Percentiles rank a stretch among this genome's conserved stretches.
Conservation (phyloP, 2,888 invertebrate genomes). For the Phytoseiulus persimilis region DNA sequence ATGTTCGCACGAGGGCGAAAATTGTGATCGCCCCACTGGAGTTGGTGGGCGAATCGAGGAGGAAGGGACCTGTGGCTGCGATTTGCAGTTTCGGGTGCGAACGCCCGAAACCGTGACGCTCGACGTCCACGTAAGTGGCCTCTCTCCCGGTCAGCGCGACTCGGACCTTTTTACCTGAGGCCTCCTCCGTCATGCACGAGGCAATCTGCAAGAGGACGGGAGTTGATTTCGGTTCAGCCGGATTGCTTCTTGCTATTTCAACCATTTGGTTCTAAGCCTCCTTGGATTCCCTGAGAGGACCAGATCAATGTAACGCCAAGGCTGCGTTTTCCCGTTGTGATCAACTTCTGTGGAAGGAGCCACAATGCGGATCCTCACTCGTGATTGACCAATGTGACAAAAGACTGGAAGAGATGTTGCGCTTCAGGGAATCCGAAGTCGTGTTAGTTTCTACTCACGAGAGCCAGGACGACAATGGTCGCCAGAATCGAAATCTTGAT, state of each 20-base stretch:
- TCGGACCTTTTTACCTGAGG: constrained; percentile 42
- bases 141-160: constrained; percentile 14
- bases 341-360: too few relatives aligned
- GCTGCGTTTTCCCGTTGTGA: too few relatives aligned
- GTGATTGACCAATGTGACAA: neutral
- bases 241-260: too few relatives aligned
- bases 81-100: constrained; percentile 43
- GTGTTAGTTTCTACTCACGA: neutral
- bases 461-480: neutral
- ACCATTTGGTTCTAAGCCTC: too few relatives aligned
- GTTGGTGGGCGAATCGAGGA: constrained; percentile 56
- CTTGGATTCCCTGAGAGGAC: too few relatives aligned
- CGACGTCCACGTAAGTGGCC: constrained; percentile 41
- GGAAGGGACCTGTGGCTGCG: constrained; percentile 54
- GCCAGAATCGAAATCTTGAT: neutral
- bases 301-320: too few relatives aligned
- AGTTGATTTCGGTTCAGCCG: too few relatives aligned
- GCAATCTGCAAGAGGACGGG: constrained; percentile 41
- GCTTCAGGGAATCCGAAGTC: neutral
- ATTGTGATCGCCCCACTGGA: constrained; percentile 48
- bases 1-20: constrained; percentile 47
- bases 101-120: constrained; percentile 40
- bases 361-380: neutral
- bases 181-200: constrained; percentile 43
- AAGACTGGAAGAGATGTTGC: neutral